phyloP scores from a whole-genome alignment of 2,888 invertebrate genomes.

The Pseudoips prasinana region DNA sequence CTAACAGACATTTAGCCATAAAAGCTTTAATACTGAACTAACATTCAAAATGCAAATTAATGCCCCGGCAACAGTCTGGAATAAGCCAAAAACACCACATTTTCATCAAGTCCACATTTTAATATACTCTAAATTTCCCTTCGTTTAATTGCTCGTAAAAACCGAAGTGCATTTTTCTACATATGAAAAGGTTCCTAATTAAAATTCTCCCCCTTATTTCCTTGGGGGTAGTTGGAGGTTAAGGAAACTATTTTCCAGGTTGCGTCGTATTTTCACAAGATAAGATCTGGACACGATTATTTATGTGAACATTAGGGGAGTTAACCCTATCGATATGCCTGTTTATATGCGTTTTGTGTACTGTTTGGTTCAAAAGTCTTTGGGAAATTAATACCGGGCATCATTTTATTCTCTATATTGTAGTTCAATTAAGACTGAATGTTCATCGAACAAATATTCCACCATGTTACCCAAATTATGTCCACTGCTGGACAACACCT shows the following conservation, averaged over 20 bases:
- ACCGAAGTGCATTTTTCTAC: slow-evolving; percentile 36
- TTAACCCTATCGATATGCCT: slow-evolving; percentile 74
- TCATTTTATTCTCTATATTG: not conserved
- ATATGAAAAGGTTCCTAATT: slow-evolving; percentile 56
- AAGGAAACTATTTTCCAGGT: slow-evolving; percentile 69
- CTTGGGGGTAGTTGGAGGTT: slow-evolving; percentile 28
- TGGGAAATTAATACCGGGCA: not conserved
- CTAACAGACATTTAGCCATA: not conserved
- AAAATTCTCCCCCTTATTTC: slow-evolving; percentile 56
- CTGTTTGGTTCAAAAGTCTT: slow-evolving; percentile 7
- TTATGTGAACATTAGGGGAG: slow-evolving; percentile 75
- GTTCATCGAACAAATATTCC: too few species aligned
- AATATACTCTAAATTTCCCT: slow-evolving; percentile 23
- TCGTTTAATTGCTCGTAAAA: slow-evolving; percentile 29
- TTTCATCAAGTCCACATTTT: slow-evolving; percentile 16
- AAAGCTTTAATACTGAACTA: slow-evolving; percentile 12
- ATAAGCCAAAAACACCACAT: slow-evolving; percentile 3
- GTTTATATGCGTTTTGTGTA: slow-evolving; percentile 66
- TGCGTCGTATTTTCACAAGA: slow-evolving; percentile 74
- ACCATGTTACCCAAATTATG: too few species aligned
- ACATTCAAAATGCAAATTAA: slow-evolving; percentile 31
- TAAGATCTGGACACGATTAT: slow-evolving; percentile 79
- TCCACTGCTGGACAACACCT: too few species aligned
- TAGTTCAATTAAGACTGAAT: too few species aligned
- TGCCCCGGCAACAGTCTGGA: slow-evolving; percentile 12